Evolutionary conservation across 2,113 vertebrate genomes (phyloP), one percentile per base, ranked within the genome.

Genomic region (Ptyas mucosa): DNA sequence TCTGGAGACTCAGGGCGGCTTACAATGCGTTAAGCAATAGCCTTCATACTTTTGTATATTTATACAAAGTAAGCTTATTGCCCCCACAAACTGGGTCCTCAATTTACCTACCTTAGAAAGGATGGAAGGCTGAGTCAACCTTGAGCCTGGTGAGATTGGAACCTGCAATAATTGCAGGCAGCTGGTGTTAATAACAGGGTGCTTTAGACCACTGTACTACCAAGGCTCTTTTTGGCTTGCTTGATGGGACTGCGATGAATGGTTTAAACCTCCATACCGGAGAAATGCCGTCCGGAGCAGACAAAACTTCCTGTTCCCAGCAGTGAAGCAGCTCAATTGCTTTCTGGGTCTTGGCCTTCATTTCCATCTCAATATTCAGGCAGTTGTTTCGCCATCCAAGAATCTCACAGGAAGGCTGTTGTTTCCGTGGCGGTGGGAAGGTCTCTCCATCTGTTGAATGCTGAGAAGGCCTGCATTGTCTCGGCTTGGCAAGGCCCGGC

Each of bases 321-420:
- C 24, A 51, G 58, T 18, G 4, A 26, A 51, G 69, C 5, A 57
- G n/a, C 23, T 10, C 43, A 26, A 6, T 39, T 8, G 1, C 86
- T 52, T 57, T 57, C 51, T 53, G 1, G 46, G 89, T 3, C 8
- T 49, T 43, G 7, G 12, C 58, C 24, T 53, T 57, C 53, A 88
- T 91, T 88, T 88, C n/a, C 93, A 89, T 91, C 23, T 91, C 87
- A 89, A 20, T 89, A 58, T 51, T 21, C 61, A 58, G 93, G 46
- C 46, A 1, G 8, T 1, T 85, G 85, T 34, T 87, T 64, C 26
- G 52, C 61, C 58, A 11, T 52, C 1, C 54, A 86, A 34, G 10
- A 88, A n/a, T 39, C 49, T 81, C 90, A 39, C 90, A 91, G 93
- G 29, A 2, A 54, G 53, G 85, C 53, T 85, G 64, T 69, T 88